Percentiles rank a stretch among this genome's conserved stretches.
phyloP scores from a whole-genome alignment of 2,113 vertebrate genomes.

The Azemiops feae region DNA sequence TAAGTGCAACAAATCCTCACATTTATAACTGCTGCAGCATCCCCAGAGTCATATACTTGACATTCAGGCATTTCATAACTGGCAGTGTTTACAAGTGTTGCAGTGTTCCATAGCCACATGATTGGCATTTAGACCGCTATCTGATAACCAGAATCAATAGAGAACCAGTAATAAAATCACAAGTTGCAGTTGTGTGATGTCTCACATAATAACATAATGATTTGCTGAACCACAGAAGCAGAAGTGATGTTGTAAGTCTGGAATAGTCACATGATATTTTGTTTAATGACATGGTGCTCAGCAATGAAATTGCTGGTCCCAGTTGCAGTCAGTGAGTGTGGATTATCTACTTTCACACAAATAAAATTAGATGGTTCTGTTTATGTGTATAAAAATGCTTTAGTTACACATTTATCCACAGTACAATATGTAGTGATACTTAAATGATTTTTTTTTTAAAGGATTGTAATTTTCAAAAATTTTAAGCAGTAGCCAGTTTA shows the following conservation, averaged over 20 bases:
- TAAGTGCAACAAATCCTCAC: neutral
- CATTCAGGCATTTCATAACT: neutral
- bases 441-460: neutral
- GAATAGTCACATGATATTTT: neutral
- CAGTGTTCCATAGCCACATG: neutral
- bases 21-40: neutral
- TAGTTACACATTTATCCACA: neutral
- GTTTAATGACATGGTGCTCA: neutral
- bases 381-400: neutral
- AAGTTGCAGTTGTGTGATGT: neutral
- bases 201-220: neutral
- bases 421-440: neutral
- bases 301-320: neutral
- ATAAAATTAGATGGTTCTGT: neutral
- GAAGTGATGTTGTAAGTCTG: neutral
- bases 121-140: neutral
- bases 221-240: neutral
- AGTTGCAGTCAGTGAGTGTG: neutral
- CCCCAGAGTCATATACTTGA: neutral
- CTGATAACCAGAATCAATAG: neutral
- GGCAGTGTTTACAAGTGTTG: neutral
- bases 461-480: neutral
- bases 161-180: neutral
- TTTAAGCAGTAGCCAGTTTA: neutral
- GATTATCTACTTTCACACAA: neutral